These are phyloP conservation scores for Hemaris fuciformis DNA, from an alignment of 2,888 invertebrate genomes.

Conservation along the genomic window DNA sequence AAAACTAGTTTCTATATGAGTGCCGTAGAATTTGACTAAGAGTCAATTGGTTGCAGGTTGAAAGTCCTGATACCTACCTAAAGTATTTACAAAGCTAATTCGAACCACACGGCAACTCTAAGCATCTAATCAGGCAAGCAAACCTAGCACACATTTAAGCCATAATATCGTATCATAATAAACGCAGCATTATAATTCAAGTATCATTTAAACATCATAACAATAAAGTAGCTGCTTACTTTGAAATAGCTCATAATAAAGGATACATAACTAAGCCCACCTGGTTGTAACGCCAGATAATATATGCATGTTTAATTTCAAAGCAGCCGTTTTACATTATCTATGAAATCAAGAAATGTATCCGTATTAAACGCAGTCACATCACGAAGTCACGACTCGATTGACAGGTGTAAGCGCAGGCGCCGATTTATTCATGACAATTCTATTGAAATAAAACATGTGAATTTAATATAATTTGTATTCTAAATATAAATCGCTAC, in stretches of 20 bases:
- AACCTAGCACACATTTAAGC: too few species aligned
- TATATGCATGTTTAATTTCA: neutral
- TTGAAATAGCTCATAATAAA: neutral
- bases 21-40: too few species aligned
- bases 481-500: neutral
- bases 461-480: conserved; percentile 3
- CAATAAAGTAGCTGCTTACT: neutral
- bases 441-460: conserved; percentile 12
- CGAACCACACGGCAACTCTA: too few species aligned
- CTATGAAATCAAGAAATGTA: neutral
- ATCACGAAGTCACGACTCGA: conserved; percentile 13
- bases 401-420: conserved; percentile 18
- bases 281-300: neutral
- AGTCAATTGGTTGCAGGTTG: too few species aligned
- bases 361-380: conserved; percentile 5
- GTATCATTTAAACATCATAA: neutral
- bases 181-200: neutral
- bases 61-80: too few species aligned
- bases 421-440: conserved; percentile 14
- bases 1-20: too few species aligned
- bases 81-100: too few species aligned
- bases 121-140: too few species aligned
- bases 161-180: too few species aligned
- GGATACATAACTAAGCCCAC: neutral
- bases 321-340: neutral